phyloP scores from a whole-genome alignment of 1,140 invertebrate species.

The Heterodera carotae region DNA sequence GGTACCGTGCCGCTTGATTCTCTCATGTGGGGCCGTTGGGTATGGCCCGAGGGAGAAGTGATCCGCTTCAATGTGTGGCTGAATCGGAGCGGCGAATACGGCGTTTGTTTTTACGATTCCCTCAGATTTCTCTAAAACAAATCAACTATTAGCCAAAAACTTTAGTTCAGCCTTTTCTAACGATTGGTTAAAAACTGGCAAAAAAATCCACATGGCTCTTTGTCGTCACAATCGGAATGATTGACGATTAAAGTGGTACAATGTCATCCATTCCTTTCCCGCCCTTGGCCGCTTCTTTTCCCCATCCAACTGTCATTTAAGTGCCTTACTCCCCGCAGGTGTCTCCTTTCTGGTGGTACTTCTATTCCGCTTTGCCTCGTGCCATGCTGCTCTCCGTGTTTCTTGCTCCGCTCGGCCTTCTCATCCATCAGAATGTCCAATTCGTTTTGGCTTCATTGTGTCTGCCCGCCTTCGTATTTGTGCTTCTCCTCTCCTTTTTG shows the following conservation, averaged over 20 bases:
- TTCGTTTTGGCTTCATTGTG: slow-evolving; percentile 70
- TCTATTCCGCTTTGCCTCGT: slow-evolving; percentile 91
- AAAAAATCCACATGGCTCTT: no score
- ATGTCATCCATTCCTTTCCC: no score
- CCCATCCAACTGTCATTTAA: background rate
- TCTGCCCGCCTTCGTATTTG: slow-evolving; percentile 73
- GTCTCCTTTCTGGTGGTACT: slow-evolving; percentile 92
- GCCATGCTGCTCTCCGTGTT: slow-evolving; percentile 80
- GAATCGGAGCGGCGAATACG: slow-evolving; percentile 94
- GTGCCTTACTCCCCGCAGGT: slow-evolving; percentile 26
- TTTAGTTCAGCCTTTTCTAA: no score
- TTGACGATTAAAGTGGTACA: no score
- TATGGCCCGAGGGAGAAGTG: slow-evolving; percentile 95
- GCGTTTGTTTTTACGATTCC: slow-evolving; percentile 76
- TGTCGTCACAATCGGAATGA: no score
- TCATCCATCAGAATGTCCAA: slow-evolving; percentile 70
- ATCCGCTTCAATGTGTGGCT: slow-evolving; percentile 90
- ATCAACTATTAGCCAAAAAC: no score
- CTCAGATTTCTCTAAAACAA: no score
- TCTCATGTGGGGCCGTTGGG: slow-evolving; percentile 82
- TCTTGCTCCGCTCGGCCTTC: slow-evolving; percentile 80
- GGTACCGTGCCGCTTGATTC: slow-evolving; percentile 82
- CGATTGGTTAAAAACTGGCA: no score
- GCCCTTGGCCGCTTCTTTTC: no score
- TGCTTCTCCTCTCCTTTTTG: slow-evolving; percentile 86